phyloP scores from a whole-genome alignment of 2,888 invertebrate genomes.

The Ormyrus labotus region DNA sequence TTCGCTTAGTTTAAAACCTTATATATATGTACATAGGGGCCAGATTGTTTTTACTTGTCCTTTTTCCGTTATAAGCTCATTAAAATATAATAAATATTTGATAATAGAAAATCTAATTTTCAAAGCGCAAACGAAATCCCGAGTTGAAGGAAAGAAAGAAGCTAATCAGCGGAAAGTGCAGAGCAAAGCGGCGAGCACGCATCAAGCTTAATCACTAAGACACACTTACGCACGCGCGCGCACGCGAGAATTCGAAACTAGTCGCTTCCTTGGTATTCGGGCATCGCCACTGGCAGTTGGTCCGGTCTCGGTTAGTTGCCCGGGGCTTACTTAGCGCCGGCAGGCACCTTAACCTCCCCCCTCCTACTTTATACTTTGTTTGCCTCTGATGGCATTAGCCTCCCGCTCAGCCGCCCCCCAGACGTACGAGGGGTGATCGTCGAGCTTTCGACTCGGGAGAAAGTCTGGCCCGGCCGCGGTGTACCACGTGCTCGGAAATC shows the following conservation, averaged over 20 bases:
- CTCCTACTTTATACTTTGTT: conserved; percentile 73
- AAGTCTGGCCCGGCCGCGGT: conserved; percentile 60
- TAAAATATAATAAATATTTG: too few relatives aligned
- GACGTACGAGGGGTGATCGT: conserved; percentile 66
- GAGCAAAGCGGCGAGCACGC: too few relatives aligned
- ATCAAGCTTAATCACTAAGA: too few relatives aligned
- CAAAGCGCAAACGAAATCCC: too few relatives aligned
- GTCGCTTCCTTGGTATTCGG: conserved; percentile 64
- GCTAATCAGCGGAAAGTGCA: too few relatives aligned
- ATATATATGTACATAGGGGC: conserved; percentile 10
- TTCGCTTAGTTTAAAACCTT: not conserved
- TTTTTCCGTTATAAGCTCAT: too few relatives aligned
- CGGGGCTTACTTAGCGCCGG: conserved; percentile 67
- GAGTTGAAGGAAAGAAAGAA: too few relatives aligned
- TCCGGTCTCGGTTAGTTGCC: conserved; percentile 69
- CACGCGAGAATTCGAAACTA: conserved; percentile 41
- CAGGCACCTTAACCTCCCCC: not conserved
- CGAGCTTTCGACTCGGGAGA: conserved; percentile 59
- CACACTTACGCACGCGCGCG: too few relatives aligned
- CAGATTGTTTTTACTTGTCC: conserved; percentile 55
- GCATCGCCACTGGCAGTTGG: conserved; percentile 37
- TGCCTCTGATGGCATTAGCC: conserved; percentile 72
- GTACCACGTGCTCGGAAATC: conserved; percentile 73
- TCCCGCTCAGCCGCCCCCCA: conserved; percentile 24
- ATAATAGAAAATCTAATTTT: too few relatives aligned